Evolutionary conservation across 2,113 vertebrate genomes (phyloP), one percentile per base, ranked within the genome.

Genomic region (Menidia beryllina): DNA sequence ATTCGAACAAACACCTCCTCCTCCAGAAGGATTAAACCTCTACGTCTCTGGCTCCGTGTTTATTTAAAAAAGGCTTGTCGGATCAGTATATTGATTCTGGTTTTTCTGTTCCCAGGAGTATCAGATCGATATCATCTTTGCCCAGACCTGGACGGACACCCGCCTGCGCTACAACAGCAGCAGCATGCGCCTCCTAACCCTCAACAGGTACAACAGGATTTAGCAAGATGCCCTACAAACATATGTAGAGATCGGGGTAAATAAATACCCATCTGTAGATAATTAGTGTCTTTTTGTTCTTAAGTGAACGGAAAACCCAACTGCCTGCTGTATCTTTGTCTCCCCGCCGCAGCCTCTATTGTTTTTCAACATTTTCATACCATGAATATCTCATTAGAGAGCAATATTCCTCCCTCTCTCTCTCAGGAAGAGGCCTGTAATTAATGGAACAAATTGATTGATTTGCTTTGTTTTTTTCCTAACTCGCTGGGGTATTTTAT

Each of bases 91-190:
- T 81, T 68, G 72, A 77, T 75, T 76, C 49, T 43, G 1, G 53
- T 51, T 69, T n/a, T 30, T 69, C 72, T 86, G 69, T 71, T 65
- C 34, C 39, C 93, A 99, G 97, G 97, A 99, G 87, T 99, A 99
- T 91, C 96, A 98, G 93, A 98, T 99, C 84, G 97, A 99, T 88
- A 97, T 99, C 39, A 98, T 99, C 92, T 99, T 99, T 81, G 96
- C 97, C 63, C 97, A 99, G 91, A 96, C 96, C 0, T 99, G 97
- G 97, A 96, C 95, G 54, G 97, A 99, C 87, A 97, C 95, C 39
- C 96, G 97, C 21, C 95, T 99, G 80, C 94, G 94, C 21, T 98
- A 96, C 81, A 99, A 98, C 85, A 98, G 91, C 89, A 92, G 96
- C 92, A 97, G 95, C 24, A 96, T 97, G 95, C 95, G 96, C 87